Percentiles rank a stretch among this genome's conserved stretches.
These are phyloP conservation scores for Melanogrammus aeglefinus DNA, from an alignment of 2,797 vertebrate species.

Conservation along the genomic window DNA sequence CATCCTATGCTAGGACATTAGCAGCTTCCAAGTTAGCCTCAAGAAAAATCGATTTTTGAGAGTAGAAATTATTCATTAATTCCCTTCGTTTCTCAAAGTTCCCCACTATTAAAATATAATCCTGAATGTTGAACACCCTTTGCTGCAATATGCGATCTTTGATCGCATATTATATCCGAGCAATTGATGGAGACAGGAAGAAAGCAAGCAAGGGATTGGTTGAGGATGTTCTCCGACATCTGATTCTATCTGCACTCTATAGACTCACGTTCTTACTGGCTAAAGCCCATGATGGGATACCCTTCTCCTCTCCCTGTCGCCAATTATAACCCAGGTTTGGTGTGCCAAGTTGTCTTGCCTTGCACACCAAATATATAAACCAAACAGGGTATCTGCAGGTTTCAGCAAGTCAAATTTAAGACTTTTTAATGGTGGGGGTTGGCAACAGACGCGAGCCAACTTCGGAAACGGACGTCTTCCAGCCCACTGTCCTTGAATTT, in stretches of 20 bases:
- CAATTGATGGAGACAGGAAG: slow-evolving; percentile 16
- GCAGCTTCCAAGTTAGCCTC: too few relatives aligned
- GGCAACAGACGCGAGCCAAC: too few relatives aligned
- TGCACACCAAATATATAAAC: too few relatives aligned
- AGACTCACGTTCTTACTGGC: neutral
- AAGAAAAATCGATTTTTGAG: too few relatives aligned
- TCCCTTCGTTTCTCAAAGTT: neutral
- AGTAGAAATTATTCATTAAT: neutral
- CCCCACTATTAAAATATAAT: neutral
- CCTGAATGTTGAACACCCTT: neutral
- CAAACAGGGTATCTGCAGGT: too few relatives aligned
- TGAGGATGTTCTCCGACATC: slow-evolving; percentile 37
- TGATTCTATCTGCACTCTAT: slow-evolving; percentile 24
- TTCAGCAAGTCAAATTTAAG: too few relatives aligned
- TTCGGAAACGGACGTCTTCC: too few relatives aligned
- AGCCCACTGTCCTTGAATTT: too few relatives aligned
- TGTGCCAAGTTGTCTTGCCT: too few relatives aligned
- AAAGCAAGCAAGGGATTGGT: slow-evolving; percentile 7
- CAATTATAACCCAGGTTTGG: neutral
- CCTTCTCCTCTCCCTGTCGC: neutral
- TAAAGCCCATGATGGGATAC: neutral
- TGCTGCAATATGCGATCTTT: neutral
- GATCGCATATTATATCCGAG: neutral
- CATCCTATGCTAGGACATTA: too few relatives aligned
- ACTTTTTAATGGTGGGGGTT: too few relatives aligned